Percentiles rank a stretch among this genome's conserved stretches.
Evolutionary conservation across 2,888 invertebrate genomes (phyloP).

Genomic region (Muscina levida): DNA sequence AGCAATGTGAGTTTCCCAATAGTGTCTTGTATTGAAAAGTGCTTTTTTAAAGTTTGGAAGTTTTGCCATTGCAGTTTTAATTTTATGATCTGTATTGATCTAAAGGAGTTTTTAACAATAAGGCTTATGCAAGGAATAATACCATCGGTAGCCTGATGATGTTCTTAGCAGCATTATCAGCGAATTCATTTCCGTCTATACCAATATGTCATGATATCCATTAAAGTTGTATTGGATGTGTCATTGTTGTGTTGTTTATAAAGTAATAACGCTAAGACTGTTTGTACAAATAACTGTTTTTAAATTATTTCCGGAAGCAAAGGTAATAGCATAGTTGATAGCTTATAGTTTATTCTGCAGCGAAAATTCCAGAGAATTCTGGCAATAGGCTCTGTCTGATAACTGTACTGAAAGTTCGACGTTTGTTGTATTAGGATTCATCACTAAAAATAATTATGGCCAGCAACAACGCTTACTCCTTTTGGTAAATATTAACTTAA

Average conservation of each 20-base stretch:
- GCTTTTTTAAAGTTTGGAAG: neutral
- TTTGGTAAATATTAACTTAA: neutral
- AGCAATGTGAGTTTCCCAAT: too few relatives aligned
- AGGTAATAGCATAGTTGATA: conserved; percentile 1
- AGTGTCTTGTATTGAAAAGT: too few relatives aligned
- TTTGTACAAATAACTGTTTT: conserved; percentile 24
- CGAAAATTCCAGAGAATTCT: conserved; percentile 8
- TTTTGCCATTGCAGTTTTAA: neutral
- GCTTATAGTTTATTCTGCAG: conserved; percentile 24
- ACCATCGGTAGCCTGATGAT: neutral
- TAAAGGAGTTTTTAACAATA: neutral
- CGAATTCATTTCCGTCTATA: conserved; percentile 14
- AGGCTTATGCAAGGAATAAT: neutral
- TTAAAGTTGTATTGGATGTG: conserved; percentile 9
- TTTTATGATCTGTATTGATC: neutral
- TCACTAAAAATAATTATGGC: neutral
- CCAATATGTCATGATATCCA: conserved; percentile 26
- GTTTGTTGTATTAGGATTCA: neutral
- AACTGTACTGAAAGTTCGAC: neutral
- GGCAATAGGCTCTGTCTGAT: neutral
- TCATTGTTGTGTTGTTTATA: conserved; percentile 6
- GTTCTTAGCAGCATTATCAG: conserved; percentile 17
- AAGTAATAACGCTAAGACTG: conserved; percentile 4
- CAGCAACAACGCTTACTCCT: neutral
- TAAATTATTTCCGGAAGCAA: neutral